Evolutionary conservation across 2,113 vertebrate genomes (phyloP), one percentile per base, ranked within the genome.

Genomic region (Vicugna pacos): DNA sequence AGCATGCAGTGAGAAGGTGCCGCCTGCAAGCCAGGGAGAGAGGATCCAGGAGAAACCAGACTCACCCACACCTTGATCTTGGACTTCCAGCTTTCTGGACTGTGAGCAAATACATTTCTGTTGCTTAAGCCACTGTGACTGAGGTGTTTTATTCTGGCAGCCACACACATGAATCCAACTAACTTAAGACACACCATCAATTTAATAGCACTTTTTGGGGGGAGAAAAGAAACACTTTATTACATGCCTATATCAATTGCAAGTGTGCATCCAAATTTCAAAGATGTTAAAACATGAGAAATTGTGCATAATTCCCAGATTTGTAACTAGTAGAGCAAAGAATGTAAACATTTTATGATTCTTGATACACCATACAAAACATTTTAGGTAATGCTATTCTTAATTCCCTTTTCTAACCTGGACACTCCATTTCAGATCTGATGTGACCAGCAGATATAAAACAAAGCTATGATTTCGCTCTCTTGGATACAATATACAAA

Each of bases 191-290:
- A 73, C 30, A 87, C 2, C 12, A 54, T 56, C 52, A 19, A 28
- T 62, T 75, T 92, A 12, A 95, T 19, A 32, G 58, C 58, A 32
- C 46, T 67, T 83, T 58, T 46, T 5, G 56, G 76, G 30, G 22
- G 35, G 20, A 32, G 38, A 28, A 94, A 72, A 64, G 32, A 20
- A 58, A 82, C 12, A 65, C 9, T 90, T 30, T 15, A 26, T 67
- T 54, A 52, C 35, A 50, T 80, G 69, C 26, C 6, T 54, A 35
- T n/a, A 32, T 88, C 50, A 54, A 38, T 56, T 50, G 28, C n/a
- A 88, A 92, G 91, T n/a, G n/a, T 81, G 82, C 16, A 77, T 73
- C 62, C 77, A 80, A 38, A 90, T 72, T 56, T 65, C 72, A 79
- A 26, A 72, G 73, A 64, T 65, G 52, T 93, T 69, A 38, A 64